phyloP scores from a whole-genome alignment of 2,888 invertebrate genomes.

The Cancer borealis region DNA sequence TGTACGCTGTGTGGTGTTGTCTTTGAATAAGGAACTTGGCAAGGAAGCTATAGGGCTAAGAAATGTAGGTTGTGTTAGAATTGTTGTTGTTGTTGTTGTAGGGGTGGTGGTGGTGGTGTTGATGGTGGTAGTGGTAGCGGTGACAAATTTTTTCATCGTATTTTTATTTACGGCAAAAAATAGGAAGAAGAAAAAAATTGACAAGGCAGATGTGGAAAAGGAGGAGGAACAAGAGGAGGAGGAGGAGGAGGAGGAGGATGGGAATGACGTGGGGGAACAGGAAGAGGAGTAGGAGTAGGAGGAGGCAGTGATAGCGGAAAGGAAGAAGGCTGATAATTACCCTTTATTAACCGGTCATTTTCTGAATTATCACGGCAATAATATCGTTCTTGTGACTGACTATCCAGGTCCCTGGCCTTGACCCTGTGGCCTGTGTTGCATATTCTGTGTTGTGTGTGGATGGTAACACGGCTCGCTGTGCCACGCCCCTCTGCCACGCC shows the following conservation, averaged over 20 bases:
- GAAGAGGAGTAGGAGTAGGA: not conserved
- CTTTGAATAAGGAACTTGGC: not conserved
- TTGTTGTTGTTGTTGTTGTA: not conserved
- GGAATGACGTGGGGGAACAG: not conserved
- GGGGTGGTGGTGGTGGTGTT: not conserved
- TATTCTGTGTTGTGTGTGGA: not conserved
- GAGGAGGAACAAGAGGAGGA: not conserved
- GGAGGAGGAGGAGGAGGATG: not conserved
- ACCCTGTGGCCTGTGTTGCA: not conserved
- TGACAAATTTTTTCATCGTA: not conserved
- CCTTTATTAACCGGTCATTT: not conserved
- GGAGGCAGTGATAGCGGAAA: not conserved
- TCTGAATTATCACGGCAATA: not conserved
- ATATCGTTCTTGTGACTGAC: not conserved
- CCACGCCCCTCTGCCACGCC: not conserved
- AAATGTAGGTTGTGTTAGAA: not conserved
- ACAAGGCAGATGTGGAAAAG: no score
- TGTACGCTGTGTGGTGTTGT: not conserved
- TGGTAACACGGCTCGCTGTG: not conserved
- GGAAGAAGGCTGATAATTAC: not conserved
- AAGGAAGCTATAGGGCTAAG: not conserved
- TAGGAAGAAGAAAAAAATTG: not conserved
- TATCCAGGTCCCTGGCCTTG: not conserved
- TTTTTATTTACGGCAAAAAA: not conserved
- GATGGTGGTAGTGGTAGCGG: not conserved